phyloP scores from a whole-genome alignment of 2,888 invertebrate genomes.

The Drosophila anceps region DNA sequence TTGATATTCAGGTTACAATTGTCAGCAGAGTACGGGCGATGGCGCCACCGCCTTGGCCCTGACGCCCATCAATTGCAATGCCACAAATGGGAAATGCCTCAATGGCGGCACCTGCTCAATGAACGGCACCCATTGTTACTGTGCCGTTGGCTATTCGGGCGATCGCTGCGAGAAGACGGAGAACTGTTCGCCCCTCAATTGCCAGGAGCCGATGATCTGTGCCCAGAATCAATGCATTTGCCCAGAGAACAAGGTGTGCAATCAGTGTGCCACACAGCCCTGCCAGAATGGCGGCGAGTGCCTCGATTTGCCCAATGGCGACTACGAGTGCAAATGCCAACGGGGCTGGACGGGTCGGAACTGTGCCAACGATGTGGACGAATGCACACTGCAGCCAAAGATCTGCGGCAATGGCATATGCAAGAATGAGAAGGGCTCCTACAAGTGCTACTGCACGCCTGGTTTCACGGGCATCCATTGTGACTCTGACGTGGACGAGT shows the following conservation, averaged over 20 bases:
- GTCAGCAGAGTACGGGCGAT: constrained; percentile 77
- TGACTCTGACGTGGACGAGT: constrained; percentile 94
- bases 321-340: constrained; percentile 87
- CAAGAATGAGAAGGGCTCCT: constrained; percentile 91
- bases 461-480: constrained; percentile 95
- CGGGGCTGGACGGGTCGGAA: constrained; percentile 87
- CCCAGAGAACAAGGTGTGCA: constrained; percentile 85
- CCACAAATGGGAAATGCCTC: constrained; percentile 82
- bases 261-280: constrained; percentile 87
- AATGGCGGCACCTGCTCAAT: constrained; percentile 85
- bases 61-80: constrained; percentile 73
- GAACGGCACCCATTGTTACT: constrained; percentile 84
- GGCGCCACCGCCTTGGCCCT: constrained; percentile 57
- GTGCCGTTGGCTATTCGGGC: constrained; percentile 83
- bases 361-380: constrained; percentile 90
- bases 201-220: constrained; percentile 84
- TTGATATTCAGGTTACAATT: constrained; percentile 82
- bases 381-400: constrained; percentile 86
- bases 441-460: constrained; percentile 94
- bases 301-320: constrained; percentile 86
- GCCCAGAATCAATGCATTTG: constrained; percentile 84
- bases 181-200: constrained; percentile 81
- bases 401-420: constrained; percentile 94
- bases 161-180: constrained; percentile 84
- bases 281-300: constrained; percentile 90